These are phyloP conservation scores for Malurus cyaneus DNA, from an alignment of 2,113 vertebrate genomes.

Conservation along the genomic window DNA sequence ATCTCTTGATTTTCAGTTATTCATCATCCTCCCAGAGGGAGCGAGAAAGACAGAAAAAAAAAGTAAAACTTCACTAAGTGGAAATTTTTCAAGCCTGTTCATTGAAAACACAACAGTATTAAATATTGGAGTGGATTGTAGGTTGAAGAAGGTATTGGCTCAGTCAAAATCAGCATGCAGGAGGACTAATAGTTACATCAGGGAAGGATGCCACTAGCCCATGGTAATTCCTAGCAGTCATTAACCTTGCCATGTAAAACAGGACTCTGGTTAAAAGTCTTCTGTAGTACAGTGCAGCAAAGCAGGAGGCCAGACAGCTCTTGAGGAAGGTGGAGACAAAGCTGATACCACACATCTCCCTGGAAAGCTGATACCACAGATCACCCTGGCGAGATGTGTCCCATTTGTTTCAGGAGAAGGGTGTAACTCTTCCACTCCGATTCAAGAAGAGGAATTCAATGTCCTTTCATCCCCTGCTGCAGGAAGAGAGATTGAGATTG, in stretches of 20 bases:
- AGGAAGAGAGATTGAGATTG: not conserved
- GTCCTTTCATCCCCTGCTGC: not conserved
- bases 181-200: not conserved
- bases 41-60: not conserved
- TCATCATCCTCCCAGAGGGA: not conserved
- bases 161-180: accelerated
- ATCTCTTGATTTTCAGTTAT: not conserved
- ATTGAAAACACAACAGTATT: not conserved
- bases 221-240: not conserved
- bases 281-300: not conserved
- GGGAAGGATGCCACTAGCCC: not conserved
- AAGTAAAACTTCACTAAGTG: not conserved
- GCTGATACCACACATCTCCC: not conserved
- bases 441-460: not conserved
- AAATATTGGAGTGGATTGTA: not conserved
- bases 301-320: not conserved
- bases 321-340: not conserved
- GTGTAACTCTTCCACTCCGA: not conserved
- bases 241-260: not conserved
- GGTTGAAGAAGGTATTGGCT: not conserved
- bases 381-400: not conserved
- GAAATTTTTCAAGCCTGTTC: not conserved
- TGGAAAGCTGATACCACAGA: not conserved
- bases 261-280: not conserved
- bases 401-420: not conserved